Evolutionary conservation across 2,113 vertebrate species (phyloP).

Genomic region (Strix uralensis): DNA sequence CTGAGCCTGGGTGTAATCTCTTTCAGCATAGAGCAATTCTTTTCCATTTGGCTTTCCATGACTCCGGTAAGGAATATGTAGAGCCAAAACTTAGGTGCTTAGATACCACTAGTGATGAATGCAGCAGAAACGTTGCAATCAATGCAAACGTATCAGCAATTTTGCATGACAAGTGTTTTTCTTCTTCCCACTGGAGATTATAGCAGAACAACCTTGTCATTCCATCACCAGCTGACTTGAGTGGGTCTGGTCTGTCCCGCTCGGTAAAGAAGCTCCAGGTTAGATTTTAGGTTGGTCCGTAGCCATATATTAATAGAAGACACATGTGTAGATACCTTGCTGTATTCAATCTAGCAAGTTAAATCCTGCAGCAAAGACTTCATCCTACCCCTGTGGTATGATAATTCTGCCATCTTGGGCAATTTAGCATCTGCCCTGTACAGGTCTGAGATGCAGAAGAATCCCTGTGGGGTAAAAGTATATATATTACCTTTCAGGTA

Average conservation of each 20-base stretch:
- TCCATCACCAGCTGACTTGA: background rate
- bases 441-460: background rate
- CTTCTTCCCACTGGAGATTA: background rate
- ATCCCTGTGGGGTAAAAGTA: background rate
- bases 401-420: background rate
- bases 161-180: background rate
- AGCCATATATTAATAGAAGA: too few species aligned
- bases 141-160: background rate
- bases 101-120: accelerated
- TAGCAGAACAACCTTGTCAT: background rate
- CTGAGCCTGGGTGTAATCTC: background rate
- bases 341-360: background rate
- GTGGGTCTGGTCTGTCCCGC: accelerated
- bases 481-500: background rate
- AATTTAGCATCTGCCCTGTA: background rate
- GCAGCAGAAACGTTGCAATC: accelerated
- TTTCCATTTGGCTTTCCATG: background rate
- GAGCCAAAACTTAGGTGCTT: background rate
- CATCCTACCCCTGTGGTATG: background rate
- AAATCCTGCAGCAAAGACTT: background rate
- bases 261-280: background rate
- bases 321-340: accelerated
- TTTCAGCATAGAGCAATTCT: background rate
- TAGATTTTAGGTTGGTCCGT: background rate
- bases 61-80: background rate